Base-by-base conservation (phyloP, 2,113 vertebrate genomes). In the Archocentrus centrarchus region DNA sequence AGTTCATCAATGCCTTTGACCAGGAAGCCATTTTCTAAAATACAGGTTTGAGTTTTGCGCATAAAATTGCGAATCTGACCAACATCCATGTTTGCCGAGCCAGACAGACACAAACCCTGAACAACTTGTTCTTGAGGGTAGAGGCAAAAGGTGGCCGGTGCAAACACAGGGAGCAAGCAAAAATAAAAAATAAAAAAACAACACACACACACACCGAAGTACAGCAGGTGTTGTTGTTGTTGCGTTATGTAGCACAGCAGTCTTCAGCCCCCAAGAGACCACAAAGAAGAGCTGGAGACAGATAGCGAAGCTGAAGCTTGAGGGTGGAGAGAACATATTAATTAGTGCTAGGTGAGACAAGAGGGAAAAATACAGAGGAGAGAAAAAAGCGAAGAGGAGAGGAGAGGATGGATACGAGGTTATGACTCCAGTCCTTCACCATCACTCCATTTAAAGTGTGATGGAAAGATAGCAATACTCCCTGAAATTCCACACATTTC, bases 181-280 rank as follows among this genome's bases (percentile, higher is more conserved):
- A 24, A 24, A 24, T 24, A 24, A 24, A 24, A 24, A 24, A 24
- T 24, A 27, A 57, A 76, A 78, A 53, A 79, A 63, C 76, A 81
- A 82, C 37, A 76, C 50, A 77, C 37, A 76, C 50, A 77, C 27
- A 62, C 44, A 27, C 3, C 81, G 4, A 17, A 84, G 86, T 86
- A 89, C 82, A 92, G 91, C 94, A 94, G 95, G 94, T 95, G 92
- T 89, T 95, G 90, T 92, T 95, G 92, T 95, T 95, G 93, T 95
- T 93, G 91, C 95, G 94, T 89, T 93, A 90, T 90, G 92, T 87
- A 59, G 80, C 27, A 89, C 80, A 88, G 91, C 70, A 80, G 77
- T 22, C 62, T 24, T 41, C 41, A 44, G 88, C 84, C 86, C 94
- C 82, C 63, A 82, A 91, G 91, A 90, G 84, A 68, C n/a, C 22